Percentiles rank a stretch among this genome's conserved stretches.
These are phyloP conservation scores for Geotrypetes seraphini DNA, from an alignment of 2,797 vertebrate genomes.

Conservation along the genomic window DNA sequence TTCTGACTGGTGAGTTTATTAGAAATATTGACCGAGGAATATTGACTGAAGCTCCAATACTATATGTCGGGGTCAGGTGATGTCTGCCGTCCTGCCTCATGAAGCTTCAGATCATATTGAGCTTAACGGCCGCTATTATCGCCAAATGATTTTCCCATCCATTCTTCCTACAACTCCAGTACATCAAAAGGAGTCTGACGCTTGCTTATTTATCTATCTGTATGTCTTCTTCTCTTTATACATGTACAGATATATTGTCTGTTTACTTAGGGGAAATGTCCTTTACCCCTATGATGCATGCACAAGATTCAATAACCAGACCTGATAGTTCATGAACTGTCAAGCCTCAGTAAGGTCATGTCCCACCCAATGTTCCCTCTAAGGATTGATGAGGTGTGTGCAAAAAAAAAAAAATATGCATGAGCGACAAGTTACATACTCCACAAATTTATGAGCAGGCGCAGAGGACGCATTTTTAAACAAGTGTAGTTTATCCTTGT, in stretches of 20 bases:
- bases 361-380: too few relatives aligned
- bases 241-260: slow-evolving; percentile 2
- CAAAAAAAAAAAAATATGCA: too few relatives aligned
- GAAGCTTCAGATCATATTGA: slow-evolving; percentile 26
- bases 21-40: slow-evolving; percentile 35
- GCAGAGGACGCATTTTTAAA: too few relatives aligned
- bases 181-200: too few relatives aligned
- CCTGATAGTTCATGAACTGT: slow-evolving; percentile 12
- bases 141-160: slow-evolving; percentile 29
- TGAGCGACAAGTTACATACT: too few relatives aligned
- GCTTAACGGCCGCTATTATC: slow-evolving; percentile 26
- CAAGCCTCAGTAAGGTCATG: neutral
- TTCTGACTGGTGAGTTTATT: slow-evolving; percentile 22
- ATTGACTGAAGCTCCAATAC: too few relatives aligned
- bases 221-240: neutral
- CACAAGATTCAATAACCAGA: slow-evolving; percentile 19
- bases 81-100: slow-evolving; percentile 3
- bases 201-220: too few relatives aligned
- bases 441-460: too few relatives aligned
- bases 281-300: slow-evolving; percentile 10
- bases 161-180: too few relatives aligned
- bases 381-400: too few relatives aligned
- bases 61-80: slow-evolving; percentile 22
- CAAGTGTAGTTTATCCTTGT: too few relatives aligned
- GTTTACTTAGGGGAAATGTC: slow-evolving; percentile 18